Percentiles rank a stretch among this genome's conserved stretches.
Evolutionary conservation across 2,888 invertebrate species (phyloP).

Genomic region (Cremastinae sp.): DNA sequence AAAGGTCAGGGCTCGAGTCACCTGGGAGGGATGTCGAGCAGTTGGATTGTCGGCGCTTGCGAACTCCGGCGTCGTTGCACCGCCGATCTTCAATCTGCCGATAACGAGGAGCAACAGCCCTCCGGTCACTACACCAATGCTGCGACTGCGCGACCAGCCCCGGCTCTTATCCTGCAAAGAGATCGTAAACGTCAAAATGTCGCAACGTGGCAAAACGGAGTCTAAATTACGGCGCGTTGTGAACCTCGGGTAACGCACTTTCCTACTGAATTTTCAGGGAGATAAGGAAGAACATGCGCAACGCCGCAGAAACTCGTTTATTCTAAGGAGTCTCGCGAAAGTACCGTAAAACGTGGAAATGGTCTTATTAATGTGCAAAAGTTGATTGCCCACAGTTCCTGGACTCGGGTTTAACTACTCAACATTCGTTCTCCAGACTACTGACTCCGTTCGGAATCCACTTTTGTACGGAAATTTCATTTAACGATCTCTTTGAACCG

Average conservation of each 20-base stretch:
- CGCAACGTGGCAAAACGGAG: background rate
- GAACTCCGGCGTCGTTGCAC: conserved; percentile 88
- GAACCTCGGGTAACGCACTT: no score
- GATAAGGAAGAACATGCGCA: no score
- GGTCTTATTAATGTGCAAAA: conserved; percentile 8
- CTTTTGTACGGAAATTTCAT: no score
- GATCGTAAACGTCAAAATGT: conserved; percentile 5
- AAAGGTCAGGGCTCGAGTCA: conserved; percentile 94
- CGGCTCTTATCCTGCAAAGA: conserved; percentile 68
- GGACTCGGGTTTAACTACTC: no score
- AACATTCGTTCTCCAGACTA: no score
- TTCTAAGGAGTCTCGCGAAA: background rate
- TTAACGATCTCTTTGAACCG: background rate
- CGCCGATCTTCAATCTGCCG: conserved; percentile 90
- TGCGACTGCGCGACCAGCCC: conserved; percentile 84
- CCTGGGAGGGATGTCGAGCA: conserved; percentile 90
- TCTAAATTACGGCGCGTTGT: no score
- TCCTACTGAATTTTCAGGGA: no score
- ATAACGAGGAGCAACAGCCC: conserved; percentile 87
- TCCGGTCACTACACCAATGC: conserved; percentile 86
- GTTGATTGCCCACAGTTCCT: conserved; percentile 16
- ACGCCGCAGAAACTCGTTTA: no score
- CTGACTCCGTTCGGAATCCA: no score
- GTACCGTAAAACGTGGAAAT: background rate
- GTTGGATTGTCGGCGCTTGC: conserved; percentile 98